phyloP scores from a whole-genome alignment of 2,888 invertebrate genomes.

The Maniola hyperantus region DNA sequence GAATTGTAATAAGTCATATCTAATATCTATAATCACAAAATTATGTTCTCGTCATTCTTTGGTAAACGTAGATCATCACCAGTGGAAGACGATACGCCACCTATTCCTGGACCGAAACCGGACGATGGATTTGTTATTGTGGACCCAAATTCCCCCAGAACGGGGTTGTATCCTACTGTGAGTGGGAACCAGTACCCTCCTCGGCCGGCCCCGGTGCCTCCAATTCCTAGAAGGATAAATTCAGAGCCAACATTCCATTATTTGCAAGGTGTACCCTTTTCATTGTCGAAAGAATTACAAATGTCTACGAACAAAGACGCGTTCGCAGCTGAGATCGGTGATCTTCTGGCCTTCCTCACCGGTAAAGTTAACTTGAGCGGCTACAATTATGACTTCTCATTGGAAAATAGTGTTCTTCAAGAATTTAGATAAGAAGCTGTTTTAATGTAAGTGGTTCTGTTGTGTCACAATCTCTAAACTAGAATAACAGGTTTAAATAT shows the following conservation, averaged over 20 bases:
- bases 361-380: constrained; percentile 68
- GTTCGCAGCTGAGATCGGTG: constrained; percentile 74
- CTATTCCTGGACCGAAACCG: constrained; percentile 69
- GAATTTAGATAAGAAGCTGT: constrained; percentile 57
- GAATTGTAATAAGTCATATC: not conserved
- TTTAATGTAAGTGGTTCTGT: not conserved
- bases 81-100: constrained; percentile 70
- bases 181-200: constrained; percentile 54
- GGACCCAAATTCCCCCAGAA: constrained; percentile 56
- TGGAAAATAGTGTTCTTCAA: constrained; percentile 80
- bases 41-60: constrained; percentile 77
- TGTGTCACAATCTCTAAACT: not conserved
- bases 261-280: constrained; percentile 81
- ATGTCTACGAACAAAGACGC: constrained; percentile 73
- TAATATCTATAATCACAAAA: not conserved
- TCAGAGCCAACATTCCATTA: constrained; percentile 71
- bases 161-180: constrained; percentile 64
- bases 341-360: constrained; percentile 77
- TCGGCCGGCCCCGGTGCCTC: constrained; percentile 64
- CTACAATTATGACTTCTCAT: constrained; percentile 78
- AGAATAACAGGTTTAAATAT: no score
- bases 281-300: constrained; percentile 73
- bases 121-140: constrained; percentile 73
- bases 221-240: constrained; percentile 44
- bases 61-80: constrained; percentile 75